Evolutionary conservation across 2,888 invertebrate species (phyloP).

Genomic region (Cacoxenus indagator): DNA sequence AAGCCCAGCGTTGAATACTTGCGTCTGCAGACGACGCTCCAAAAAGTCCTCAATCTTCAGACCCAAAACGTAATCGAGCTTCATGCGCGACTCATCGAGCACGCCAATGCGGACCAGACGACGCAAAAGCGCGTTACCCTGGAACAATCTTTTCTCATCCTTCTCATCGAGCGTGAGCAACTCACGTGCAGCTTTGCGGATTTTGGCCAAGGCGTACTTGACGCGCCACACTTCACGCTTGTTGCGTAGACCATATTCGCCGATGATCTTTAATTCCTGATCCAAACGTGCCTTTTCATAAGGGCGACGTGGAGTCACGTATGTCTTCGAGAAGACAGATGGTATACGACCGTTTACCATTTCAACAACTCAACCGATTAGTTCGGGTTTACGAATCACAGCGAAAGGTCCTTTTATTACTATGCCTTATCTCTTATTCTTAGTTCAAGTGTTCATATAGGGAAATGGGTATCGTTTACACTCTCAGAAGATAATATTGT

Average conservation of each 20-base stretch:
- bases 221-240: constrained; percentile 99
- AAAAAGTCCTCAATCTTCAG: constrained; percentile 99
- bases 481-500: too few species aligned
- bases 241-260: constrained; percentile 98
- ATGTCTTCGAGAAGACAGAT: constrained; percentile 96
- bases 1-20: constrained; percentile 98
- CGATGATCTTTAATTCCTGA: constrained; percentile 98
- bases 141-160: constrained; percentile 96
- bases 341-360: constrained; percentile 96
- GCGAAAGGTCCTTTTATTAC: too few species aligned
- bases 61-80: constrained; percentile 99
- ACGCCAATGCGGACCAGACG: constrained; percentile 98
- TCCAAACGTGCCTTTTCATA: constrained; percentile 99
- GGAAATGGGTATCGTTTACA: too few species aligned
- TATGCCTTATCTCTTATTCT: too few species aligned
- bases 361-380: constrained; percentile 62
- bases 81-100: constrained; percentile 97
- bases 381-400: too few species aligned
- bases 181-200: constrained; percentile 99
- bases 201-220: constrained; percentile 97
- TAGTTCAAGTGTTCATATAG: too few species aligned
- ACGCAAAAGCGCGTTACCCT: constrained; percentile 98
- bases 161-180: constrained; percentile 98
- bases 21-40: constrained; percentile 98
- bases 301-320: constrained; percentile 98